Evolutionary conservation across 2,888 invertebrate species (phyloP).

Genomic region (Blastobasis adustella): DNA sequence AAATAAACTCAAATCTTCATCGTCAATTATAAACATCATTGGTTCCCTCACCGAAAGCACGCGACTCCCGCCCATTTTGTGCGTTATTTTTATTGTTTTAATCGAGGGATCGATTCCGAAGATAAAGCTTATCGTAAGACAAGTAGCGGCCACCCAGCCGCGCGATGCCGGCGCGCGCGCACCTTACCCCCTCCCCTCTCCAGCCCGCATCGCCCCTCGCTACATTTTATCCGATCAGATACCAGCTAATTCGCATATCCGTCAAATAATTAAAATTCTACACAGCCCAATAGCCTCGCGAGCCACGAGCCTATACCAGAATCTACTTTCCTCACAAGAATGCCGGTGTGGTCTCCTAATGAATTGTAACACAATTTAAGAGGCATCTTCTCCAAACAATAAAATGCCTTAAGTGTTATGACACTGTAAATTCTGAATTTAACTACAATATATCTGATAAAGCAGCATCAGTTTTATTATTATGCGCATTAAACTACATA

Average conservation of each 20-base stretch:
- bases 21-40: neutral
- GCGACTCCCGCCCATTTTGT: conserved; percentile 19
- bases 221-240: conserved; percentile 66
- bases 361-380: conserved; percentile 29
- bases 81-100: conserved; percentile 50
- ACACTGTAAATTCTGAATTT: neutral
- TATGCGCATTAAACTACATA: conserved; percentile 1
- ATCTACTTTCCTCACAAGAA: too few species aligned
- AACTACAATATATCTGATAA: too few species aligned
- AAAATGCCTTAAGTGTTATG: conserved; percentile 10
- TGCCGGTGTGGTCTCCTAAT: conserved; percentile 32
- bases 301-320: too few species aligned
- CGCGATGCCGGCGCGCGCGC: conserved; percentile 29
- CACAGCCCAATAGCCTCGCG: conserved; percentile 5
- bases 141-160: conserved; percentile 69
- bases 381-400: conserved; percentile 24
- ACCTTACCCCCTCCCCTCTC: neutral
- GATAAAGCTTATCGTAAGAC: conserved; percentile 72
- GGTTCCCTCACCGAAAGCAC: conserved; percentile 48
- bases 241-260: conserved; percentile 64
- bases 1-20: neutral
- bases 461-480: too few species aligned
- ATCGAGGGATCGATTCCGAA: conserved; percentile 70
- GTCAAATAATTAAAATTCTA: conserved; percentile 61
- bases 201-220: conserved; percentile 26